These are phyloP conservation scores for Tetrax tetrax DNA, from an alignment of 2,113 vertebrate genomes.

Conservation along the genomic window DNA sequence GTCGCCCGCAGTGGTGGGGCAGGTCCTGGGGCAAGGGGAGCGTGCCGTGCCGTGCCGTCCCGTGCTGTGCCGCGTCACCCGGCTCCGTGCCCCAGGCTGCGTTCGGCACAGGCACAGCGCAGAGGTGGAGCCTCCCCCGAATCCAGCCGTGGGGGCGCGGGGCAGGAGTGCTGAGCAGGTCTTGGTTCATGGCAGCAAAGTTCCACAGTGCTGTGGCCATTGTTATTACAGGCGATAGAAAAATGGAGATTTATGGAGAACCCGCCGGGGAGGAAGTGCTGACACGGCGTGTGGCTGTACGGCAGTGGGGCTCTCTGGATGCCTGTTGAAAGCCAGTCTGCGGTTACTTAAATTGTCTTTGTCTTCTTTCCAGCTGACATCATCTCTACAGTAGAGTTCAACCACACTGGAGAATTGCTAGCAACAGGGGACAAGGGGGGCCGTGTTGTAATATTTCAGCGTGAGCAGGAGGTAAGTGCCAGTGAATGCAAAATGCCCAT, in stretches of 20 bases:
- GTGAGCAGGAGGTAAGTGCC: slow-evolving; percentile 95
- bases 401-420: slow-evolving; percentile 97
- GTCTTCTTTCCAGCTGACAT: slow-evolving; percentile 94
- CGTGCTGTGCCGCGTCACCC: fast-evolving
- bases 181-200: background rate
- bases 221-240: background rate
- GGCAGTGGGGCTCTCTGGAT: slow-evolving; percentile 27
- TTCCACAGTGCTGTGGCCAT: background rate
- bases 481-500: slow-evolving; percentile 65
- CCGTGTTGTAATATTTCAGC: slow-evolving; percentile 98
- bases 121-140: background rate
- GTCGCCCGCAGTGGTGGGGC: fast-evolving
- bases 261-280: background rate
- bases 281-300: background rate
- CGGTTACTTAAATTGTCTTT: slow-evolving; percentile 75
- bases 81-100: background rate
- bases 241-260: slow-evolving; percentile 12
- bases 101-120: fast-evolving
- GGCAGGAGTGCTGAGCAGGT: background rate
- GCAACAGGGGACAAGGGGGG: slow-evolving; percentile 99
- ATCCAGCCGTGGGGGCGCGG: fast-evolving
- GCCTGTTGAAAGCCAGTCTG: slow-evolving; percentile 51
- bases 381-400: slow-evolving; percentile 99
- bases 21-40: background rate
- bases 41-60: fast-evolving